These are phyloP conservation scores for Ypsolopha sequella DNA, from an alignment of 2,888 invertebrate genomes.

Conservation along the genomic window DNA sequence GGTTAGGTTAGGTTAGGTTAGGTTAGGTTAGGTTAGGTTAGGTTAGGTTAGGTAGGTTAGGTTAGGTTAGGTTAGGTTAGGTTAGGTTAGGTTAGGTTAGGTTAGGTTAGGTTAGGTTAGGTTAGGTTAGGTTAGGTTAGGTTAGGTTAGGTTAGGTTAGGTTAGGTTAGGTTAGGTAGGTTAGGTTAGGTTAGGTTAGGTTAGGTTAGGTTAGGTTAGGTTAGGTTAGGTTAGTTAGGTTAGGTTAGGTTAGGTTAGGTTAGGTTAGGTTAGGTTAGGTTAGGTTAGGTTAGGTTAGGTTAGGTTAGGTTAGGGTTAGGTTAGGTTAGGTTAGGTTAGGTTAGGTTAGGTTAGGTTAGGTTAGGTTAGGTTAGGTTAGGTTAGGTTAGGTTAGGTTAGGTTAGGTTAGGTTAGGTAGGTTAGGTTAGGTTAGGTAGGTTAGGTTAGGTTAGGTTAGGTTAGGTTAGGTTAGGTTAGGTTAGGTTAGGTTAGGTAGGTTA, in stretches of 20 bases:
- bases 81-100: constrained; percentile 4
- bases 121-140: constrained; percentile 8
- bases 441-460: constrained; percentile 13
- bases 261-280: constrained; percentile 6
- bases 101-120: constrained; percentile 9
- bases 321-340: constrained; percentile 6
- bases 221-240: constrained; percentile 6
- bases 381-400: constrained; percentile 6
- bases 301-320: constrained; percentile 6
- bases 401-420: constrained; percentile 7
- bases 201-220: constrained; percentile 6
- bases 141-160: constrained; percentile 10
- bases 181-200: constrained; percentile 5
- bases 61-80: constrained; percentile 5
- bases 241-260: constrained; percentile 7
- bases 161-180: constrained; percentile 8
- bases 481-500: constrained; percentile 13
- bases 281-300: constrained; percentile 6
- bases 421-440: constrained; percentile 8
- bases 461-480: constrained; percentile 18
- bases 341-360: constrained; percentile 6
- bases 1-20: neutral
- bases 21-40: neutral
- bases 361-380: constrained; percentile 6
- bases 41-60: neutral